phyloP scores from a whole-genome alignment of 1,140 invertebrate genomes.

The Dreissena polymorpha region DNA sequence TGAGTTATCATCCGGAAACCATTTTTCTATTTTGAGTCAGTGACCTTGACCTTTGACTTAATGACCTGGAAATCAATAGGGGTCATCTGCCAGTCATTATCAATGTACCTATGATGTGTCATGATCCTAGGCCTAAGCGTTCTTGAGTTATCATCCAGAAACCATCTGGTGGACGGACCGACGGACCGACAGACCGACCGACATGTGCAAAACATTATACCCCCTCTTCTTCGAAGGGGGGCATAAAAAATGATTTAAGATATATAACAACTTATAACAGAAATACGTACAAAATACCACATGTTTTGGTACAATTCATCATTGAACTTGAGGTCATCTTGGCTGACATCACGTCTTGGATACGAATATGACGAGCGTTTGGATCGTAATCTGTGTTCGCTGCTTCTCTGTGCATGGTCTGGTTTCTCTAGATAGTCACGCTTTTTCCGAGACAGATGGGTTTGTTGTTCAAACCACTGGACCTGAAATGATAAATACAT shows the following conservation, averaged over 20 bases:
- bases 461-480: constrained; percentile 53
- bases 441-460: constrained; percentile 33
- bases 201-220: no score
- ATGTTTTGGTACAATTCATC: constrained; percentile 43
- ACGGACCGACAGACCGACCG: no score
- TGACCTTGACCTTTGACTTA: no score
- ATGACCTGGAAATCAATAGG: no score
- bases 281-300: constrained; percentile 55
- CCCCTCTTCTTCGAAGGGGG: no score
- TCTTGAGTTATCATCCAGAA: no score
- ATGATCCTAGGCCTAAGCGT: no score
- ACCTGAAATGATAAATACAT: constrained; percentile 23
- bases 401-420: not conserved
- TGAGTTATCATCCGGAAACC: no score
- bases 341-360: not conserved
- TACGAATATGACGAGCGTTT: not conserved
- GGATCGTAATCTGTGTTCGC: not conserved
- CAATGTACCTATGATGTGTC: no score
- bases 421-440: constrained; percentile 20
- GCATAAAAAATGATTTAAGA: not conserved
- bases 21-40: no score
- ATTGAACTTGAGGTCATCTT: constrained; percentile 32
- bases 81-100: no score
- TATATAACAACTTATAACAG: not conserved
- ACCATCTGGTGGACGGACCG: no score